A percentile compares a stretch with the other conserved stretches of the same genome.
These are phyloP conservation scores for Limnothrissa miodon DNA, from an alignment of 2,113 vertebrate genomes.

Conservation along the genomic window DNA sequence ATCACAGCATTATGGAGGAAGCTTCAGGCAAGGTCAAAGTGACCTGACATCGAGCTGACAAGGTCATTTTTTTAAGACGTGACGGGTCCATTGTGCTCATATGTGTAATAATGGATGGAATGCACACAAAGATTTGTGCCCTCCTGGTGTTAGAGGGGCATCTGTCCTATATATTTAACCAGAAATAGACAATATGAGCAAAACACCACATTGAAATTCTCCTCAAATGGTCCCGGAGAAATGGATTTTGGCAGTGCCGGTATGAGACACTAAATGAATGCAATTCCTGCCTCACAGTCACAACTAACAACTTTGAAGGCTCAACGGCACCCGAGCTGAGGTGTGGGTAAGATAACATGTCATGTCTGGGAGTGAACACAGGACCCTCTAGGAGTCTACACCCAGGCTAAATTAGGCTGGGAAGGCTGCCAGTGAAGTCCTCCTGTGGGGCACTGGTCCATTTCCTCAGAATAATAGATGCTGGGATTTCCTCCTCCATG, in stretches of 20 bases:
- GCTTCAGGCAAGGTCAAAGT: neutral
- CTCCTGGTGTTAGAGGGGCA: neutral
- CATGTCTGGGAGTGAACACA: neutral
- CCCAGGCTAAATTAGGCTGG: neutral
- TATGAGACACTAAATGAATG: neutral
- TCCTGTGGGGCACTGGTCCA: neutral
- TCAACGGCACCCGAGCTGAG: neutral
- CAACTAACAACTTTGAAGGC: neutral
- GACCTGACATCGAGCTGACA: neutral
- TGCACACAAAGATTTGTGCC: neutral
- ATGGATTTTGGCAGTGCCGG: neutral
- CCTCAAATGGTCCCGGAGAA: neutral
- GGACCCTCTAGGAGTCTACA: neutral
- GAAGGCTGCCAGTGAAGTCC: neutral
- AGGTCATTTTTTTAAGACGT: neutral
- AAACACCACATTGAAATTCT: neutral
- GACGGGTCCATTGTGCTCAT: neutral
- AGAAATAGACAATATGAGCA: too few species aligned
- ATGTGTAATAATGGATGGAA: neutral
- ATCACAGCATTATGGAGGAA: neutral
- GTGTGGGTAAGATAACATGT: neutral
- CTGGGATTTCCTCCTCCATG: neutral
- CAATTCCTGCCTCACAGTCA: neutral
- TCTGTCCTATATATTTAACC: neutral
- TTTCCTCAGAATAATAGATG: slow-evolving; percentile 11